Evolutionary conservation across 2,888 invertebrate species (phyloP).

Genomic region (Muscina levida): DNA sequence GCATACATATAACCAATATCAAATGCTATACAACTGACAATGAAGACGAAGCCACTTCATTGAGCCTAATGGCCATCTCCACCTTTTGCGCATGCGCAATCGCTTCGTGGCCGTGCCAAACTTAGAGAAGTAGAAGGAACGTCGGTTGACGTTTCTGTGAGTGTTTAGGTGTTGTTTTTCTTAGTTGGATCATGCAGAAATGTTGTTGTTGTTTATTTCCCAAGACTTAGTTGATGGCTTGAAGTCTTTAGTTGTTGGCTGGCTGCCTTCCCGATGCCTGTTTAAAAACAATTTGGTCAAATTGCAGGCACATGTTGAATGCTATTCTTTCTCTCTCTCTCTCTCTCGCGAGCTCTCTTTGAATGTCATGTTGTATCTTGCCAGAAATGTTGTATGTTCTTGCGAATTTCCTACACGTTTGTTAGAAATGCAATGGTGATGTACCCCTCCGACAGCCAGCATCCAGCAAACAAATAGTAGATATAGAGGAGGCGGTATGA

Average conservation of each 20-base stretch:
- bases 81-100: neutral
- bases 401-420: neutral
- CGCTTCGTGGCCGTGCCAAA: too few relatives aligned
- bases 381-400: neutral
- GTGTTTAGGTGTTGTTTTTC: neutral
- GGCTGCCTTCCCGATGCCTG: neutral
- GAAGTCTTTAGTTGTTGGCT: neutral
- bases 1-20: constrained; percentile 1
- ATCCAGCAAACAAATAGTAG: too few relatives aligned
- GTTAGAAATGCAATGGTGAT: too few relatives aligned
- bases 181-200: neutral
- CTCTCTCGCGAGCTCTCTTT: neutral
- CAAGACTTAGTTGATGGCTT: neutral
- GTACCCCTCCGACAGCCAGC: too few relatives aligned
- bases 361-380: neutral
- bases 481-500: too few relatives aligned
- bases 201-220: neutral
- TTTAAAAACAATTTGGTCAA: constrained; percentile 9
- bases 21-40: neutral
- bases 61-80: neutral
- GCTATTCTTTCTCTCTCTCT: too few relatives aligned
- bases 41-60: neutral
- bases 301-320: constrained; percentile 5
- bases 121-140: neutral
- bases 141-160: neutral